Conservation (phyloP, 2,888 invertebrate genomes). For the Anoncus sp. region DNA sequence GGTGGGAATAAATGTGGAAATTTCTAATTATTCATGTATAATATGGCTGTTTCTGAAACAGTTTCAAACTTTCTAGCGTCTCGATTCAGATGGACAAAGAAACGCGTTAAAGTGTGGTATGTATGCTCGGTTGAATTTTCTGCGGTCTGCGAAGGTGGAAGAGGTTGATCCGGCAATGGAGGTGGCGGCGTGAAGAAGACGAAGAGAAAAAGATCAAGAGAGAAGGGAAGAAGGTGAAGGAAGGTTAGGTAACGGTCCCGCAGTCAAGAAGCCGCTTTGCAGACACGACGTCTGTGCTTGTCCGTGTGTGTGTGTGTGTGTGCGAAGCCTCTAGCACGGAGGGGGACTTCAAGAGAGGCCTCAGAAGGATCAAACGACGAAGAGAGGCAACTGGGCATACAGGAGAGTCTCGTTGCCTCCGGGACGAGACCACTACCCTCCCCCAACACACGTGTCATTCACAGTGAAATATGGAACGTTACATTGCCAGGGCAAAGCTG, state of each 20-base stretch:
- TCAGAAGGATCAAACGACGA: conserved; percentile 40
- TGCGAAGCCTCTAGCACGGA: conserved; percentile 36
- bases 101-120: conserved; percentile 74
- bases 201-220: conserved; percentile 20
- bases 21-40: too few relatives aligned
- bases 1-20: too few relatives aligned
- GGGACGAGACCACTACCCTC: conserved; percentile 47
- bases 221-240: conserved; percentile 60
- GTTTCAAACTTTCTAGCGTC: not conserved
- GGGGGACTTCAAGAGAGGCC: conserved; percentile 30
- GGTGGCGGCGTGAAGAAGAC: conserved; percentile 58
- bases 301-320: conserved; percentile 51
- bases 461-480: conserved; percentile 68
- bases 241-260: conserved; percentile 81
- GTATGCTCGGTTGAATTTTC: conserved; percentile 68
- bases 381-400: conserved; percentile 55
- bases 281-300: conserved; percentile 76
- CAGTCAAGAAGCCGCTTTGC: conserved; percentile 75
- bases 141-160: conserved; percentile 71
- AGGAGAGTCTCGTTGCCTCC: conserved; percentile 45
- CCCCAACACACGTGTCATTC: conserved; percentile 58
- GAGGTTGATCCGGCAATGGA: conserved; percentile 47
- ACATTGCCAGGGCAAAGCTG: conserved; percentile 46
- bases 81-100: conserved; percentile 59
- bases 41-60: not conserved